Conservation (phyloP, 64 coral and sea anemone genomes). For the Cladopsammia gracilis region DNA sequence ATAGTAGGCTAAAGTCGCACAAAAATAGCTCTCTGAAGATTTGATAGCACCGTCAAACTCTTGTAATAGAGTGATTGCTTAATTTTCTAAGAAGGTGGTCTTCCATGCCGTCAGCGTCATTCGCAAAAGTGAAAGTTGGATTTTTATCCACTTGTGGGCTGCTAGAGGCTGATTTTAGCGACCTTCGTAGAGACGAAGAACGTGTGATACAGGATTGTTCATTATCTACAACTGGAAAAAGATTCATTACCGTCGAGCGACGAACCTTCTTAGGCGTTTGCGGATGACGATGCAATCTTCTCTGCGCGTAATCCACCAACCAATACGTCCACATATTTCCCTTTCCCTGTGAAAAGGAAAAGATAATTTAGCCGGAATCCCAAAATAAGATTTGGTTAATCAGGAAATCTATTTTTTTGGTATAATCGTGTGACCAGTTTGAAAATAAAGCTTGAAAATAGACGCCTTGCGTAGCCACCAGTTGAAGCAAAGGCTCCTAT, state of each 20-base stretch:
- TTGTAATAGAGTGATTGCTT: conserved; percentile 24
- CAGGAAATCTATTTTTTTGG: too few relatives aligned
- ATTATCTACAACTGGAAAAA: background rate
- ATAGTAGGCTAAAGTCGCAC: too few relatives aligned
- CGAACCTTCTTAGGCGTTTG: background rate
- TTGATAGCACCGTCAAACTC: background rate
- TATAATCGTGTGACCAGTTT: too few relatives aligned
- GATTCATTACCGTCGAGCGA: background rate
- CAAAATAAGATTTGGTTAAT: background rate
- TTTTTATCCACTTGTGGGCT: background rate
- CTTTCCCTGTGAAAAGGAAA: conserved; percentile 37
- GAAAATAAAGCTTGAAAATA: too few relatives aligned
- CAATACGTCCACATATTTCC: conserved; percentile 51
- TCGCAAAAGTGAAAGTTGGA: background rate
- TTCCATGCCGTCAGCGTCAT: background rate
- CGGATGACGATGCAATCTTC: background rate
- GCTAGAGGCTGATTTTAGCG: conserved; percentile 5
- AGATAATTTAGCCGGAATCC: background rate
- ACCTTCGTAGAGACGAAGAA: conserved; percentile 6
- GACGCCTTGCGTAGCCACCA: too few relatives aligned
- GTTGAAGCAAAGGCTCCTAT: too few relatives aligned
- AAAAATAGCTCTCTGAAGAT: too few relatives aligned
- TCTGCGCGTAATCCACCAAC: conserved; percentile 9
- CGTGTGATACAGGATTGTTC: conserved; percentile 3
- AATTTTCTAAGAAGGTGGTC: background rate